Evolutionary conservation across 2,888 invertebrate genomes (phyloP).

Genomic region (Hypena proboscidalis): DNA sequence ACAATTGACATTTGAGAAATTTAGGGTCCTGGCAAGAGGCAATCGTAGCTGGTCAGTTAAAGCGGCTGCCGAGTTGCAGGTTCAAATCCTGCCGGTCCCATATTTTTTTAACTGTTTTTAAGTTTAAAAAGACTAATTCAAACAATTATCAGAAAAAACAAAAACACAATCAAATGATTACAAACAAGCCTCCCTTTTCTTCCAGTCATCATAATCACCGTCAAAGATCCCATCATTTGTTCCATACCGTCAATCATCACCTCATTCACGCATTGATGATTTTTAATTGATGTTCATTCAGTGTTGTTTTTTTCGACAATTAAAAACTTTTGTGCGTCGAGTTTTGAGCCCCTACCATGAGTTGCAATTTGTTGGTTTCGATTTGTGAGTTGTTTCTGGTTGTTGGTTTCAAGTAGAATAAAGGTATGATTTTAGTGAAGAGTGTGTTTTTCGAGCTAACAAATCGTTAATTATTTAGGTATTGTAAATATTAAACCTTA

Average conservation of each 20-base stretch:
- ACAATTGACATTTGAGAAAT: too few relatives aligned
- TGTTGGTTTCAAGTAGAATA: too few relatives aligned
- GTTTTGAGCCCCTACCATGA: conserved; percentile 50
- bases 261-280: conserved; percentile 56
- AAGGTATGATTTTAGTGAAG: too few relatives aligned
- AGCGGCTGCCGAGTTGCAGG: too few relatives aligned
- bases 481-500: too few relatives aligned
- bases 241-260: conserved; percentile 52
- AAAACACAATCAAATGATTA: conserved; percentile 2
- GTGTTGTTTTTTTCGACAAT: conserved; percentile 44
- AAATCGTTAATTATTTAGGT: too few relatives aligned
- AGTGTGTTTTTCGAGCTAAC: too few relatives aligned
- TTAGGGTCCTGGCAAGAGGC: too few relatives aligned
- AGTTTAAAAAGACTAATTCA: neutral
- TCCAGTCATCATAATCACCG: conserved; percentile 17
- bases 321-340: conserved; percentile 51
- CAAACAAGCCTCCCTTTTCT: conserved; percentile 2
- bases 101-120: too few relatives aligned
- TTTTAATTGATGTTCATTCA: conserved; percentile 62
- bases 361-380: conserved; percentile 34
- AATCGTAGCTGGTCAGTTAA: too few relatives aligned
- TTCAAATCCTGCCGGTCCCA: too few relatives aligned
- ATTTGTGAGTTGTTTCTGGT: conserved; percentile 5
- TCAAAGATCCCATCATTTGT: conserved; percentile 41
- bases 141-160: conserved; percentile 5